Evolutionary conservation across 2,113 vertebrate species (phyloP), one percentile per base, ranked within the genome.

Genomic region (Tachuris rubrigastra): DNA sequence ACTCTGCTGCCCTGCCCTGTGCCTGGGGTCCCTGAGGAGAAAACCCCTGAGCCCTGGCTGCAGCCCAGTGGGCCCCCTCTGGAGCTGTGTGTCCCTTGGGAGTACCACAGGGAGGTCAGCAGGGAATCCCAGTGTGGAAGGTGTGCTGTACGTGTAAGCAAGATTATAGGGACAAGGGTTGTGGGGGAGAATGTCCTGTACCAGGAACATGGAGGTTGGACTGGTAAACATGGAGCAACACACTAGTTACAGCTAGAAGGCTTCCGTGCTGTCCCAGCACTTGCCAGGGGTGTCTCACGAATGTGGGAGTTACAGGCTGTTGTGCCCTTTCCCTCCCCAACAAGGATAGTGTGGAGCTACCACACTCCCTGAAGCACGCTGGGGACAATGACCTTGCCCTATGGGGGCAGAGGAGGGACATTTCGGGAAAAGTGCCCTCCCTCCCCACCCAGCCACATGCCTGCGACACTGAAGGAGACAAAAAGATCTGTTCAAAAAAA

Each of bases 21-120:
- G 7, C 30, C 49, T 10, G 33, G n/a, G 42, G 6, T 31, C 1
- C 6, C 21, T 27, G 30, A 55, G 47, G 27, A 76, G 47, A 28
- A 88, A 85, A 73, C 12, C 55, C 31, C 25, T 2, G 4, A 63
- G 47, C 44, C 39, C 80, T 37, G 37, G n/a, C 44, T 80, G 56
- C 16, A 67, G 58, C 41, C 80, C 49, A 8, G 66, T 0, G 0
- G 4, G 9, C 17, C 15, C 24, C 55, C 31, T 44, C 44, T 41
- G 72, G 41, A 68, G 59, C 67, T 4, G 2, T 0, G 10, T 19
- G 59, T 58, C 59, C 53, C 59, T 46, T 25, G 6, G 35, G 27
- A 87, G 30, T 46, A 44, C 39, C 0, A 0, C 31, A 41, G 58
- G 9, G 31, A 55, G 52, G 53, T 12, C 19, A n/a, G 27, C 0